Evolutionary conservation across 2,797 vertebrate genomes (phyloP).

Genomic region (Mycteria americana): DNA sequence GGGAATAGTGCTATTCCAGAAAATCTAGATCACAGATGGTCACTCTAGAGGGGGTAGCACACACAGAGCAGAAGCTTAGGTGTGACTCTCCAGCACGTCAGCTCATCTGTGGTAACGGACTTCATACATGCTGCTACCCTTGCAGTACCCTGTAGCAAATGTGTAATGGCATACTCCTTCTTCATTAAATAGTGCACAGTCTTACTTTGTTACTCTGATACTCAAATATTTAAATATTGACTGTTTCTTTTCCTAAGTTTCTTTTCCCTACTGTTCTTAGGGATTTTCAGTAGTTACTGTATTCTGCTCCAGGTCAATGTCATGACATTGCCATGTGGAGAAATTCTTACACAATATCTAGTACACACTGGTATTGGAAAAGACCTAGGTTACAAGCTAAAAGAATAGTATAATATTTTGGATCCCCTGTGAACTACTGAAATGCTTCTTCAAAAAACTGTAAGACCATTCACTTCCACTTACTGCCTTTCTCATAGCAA

Average conservation of each 20-base stretch:
- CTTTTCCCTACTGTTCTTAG: neutral
- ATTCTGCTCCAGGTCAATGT: neutral
- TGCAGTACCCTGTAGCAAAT: neutral
- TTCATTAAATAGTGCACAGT: neutral
- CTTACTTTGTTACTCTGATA: neutral
- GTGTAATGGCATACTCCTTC: neutral
- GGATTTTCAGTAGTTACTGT: neutral
- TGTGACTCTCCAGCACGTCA: neutral
- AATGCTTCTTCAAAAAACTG: neutral
- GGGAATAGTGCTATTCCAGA: neutral
- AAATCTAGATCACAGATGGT: conserved; percentile 33
- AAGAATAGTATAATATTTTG: neutral
- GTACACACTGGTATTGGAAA: neutral
- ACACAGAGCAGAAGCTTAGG: neutral
- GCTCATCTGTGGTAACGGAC: neutral
- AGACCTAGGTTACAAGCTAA: neutral
- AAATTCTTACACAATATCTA: neutral
- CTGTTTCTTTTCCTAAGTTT: neutral
- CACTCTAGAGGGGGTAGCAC: neutral
- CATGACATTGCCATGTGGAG: neutral
- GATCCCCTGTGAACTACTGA: neutral
- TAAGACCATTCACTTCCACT: neutral
- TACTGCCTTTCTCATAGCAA: neutral
- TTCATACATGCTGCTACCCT: neutral
- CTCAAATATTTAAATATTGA: neutral